Percentiles rank a stretch among this genome's conserved stretches.
Conservation (phyloP, 2,888 invertebrate genomes). For the Salticus scenicus region DNA sequence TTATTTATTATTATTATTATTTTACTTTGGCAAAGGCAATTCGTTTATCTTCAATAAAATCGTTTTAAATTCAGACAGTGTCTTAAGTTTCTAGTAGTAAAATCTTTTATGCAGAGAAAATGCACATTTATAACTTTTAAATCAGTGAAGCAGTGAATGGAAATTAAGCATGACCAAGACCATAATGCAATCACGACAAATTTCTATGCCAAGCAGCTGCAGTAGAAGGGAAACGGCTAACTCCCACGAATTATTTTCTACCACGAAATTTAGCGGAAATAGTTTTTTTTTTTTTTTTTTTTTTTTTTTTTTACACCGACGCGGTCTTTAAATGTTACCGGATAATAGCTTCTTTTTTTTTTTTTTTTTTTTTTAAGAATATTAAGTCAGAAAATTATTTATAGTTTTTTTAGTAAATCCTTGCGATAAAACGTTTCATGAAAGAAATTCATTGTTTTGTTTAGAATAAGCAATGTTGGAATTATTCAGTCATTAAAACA, state of each 20-base stretch:
- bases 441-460: no score
- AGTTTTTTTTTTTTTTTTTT: not conserved
- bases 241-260: conserved; percentile 14
- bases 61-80: no score
- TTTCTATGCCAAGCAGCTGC: conserved; percentile 36
- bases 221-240: conserved; percentile 13
- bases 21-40: no score
- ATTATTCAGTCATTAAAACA: no score
- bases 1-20: no score
- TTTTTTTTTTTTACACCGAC: not conserved
- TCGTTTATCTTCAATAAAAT: no score
- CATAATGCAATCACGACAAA: not conserved
- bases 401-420: no score
- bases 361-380: no score
- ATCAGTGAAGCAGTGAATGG: not conserved
- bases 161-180: conserved; percentile 6
- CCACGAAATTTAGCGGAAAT: conserved; percentile 55
- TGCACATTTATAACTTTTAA: not conserved
- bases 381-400: no score
- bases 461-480: no score
- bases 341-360: not conserved
- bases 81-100: not conserved
- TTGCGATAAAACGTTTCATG: no score
- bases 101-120: not conserved
- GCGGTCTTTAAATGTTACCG: not conserved